Evolutionary conservation across 2,888 invertebrate genomes (phyloP).

Genomic region (Cheilosia pagana): DNA sequence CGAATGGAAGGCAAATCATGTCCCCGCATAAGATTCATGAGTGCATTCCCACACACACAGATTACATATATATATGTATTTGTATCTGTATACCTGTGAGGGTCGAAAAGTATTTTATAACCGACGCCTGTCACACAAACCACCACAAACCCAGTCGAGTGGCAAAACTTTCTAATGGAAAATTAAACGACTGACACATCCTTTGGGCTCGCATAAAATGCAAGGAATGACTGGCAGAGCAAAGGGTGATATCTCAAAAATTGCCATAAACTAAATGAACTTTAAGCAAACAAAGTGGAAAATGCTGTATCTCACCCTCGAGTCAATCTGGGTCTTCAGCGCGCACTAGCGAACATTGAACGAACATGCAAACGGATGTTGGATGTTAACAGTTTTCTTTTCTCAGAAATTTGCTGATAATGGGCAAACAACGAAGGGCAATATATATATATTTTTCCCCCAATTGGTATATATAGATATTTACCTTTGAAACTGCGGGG

Average conservation of each 20-base stretch:
- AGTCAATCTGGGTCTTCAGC: constrained; percentile 33
- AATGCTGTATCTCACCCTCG: constrained; percentile 66
- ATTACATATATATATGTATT: too few species aligned
- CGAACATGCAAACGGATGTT: constrained; percentile 74
- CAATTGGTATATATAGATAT: constrained; percentile 49
- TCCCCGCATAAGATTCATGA: background rate
- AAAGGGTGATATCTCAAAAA: constrained; percentile 60
- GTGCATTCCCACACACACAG: too few species aligned
- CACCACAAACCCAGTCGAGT: background rate
- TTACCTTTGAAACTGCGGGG: constrained; percentile 63
- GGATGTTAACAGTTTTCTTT: constrained; percentile 73
- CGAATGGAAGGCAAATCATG: constrained; percentile 12
- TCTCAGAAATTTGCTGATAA: constrained; percentile 72
- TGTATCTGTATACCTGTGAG: background rate
- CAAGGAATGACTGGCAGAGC: constrained; percentile 20
- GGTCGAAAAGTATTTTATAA: constrained; percentile 6
- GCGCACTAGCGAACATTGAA: constrained; percentile 48
- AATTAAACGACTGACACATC: constrained; percentile 54
- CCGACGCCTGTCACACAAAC: background rate
- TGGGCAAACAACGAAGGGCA: constrained; percentile 64
- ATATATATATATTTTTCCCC: constrained; percentile 52
- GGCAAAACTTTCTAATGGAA: constrained; percentile 39
- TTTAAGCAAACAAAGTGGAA: constrained; percentile 73
- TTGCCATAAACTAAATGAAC: constrained; percentile 71
- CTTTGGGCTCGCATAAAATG: constrained; percentile 26